A percentile compares a stretch with the other conserved stretches of the same genome.
Conservation (phyloP, 2,888 invertebrate genomes). For the Podotricha telesiphe region DNA sequence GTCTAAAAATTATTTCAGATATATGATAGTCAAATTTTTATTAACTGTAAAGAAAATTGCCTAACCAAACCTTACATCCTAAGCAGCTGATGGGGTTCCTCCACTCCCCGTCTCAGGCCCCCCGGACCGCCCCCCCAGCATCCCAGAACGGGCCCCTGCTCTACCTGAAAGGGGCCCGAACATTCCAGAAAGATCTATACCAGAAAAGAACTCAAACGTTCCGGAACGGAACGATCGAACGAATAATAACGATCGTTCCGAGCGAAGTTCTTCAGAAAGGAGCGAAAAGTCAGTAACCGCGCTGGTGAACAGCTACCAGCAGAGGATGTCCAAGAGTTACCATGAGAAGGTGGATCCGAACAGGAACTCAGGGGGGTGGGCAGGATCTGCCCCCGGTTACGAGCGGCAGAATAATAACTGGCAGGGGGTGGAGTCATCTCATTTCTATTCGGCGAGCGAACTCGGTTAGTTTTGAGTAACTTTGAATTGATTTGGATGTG, state of each 20-base stretch:
- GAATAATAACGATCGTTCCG: constrained; percentile 39
- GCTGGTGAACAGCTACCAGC: constrained; percentile 75
- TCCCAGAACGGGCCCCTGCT: constrained; percentile 55
- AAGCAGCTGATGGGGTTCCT: constrained; percentile 57
- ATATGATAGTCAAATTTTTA: neutral
- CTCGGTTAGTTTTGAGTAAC: constrained; percentile 65
- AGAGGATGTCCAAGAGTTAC: constrained; percentile 61
- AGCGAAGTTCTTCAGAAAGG: constrained; percentile 39
- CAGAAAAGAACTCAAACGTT: constrained; percentile 55
- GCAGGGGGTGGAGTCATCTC: constrained; percentile 67
- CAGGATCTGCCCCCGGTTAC: too few species aligned
- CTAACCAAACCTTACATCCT: constrained; percentile 21
- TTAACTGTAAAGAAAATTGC: neutral
- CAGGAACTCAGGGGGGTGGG: constrained; percentile 49
- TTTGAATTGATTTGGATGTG: too few species aligned
- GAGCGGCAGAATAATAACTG: constrained; percentile 57
- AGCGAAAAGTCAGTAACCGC: constrained; percentile 68
- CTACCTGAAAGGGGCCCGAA: constrained; percentile 59
- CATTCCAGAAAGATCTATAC: constrained; percentile 53
- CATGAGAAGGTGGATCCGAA: constrained; percentile 55
- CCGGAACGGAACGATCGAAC: constrained; percentile 21
- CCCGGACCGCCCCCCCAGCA: constrained; percentile 54
- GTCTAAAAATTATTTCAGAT: neutral
- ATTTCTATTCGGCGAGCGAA: constrained; percentile 74
- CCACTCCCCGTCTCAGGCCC: constrained; percentile 66